phyloP scores from a whole-genome alignment of 2,113 vertebrate species.

The Muscicapa adusta region DNA sequence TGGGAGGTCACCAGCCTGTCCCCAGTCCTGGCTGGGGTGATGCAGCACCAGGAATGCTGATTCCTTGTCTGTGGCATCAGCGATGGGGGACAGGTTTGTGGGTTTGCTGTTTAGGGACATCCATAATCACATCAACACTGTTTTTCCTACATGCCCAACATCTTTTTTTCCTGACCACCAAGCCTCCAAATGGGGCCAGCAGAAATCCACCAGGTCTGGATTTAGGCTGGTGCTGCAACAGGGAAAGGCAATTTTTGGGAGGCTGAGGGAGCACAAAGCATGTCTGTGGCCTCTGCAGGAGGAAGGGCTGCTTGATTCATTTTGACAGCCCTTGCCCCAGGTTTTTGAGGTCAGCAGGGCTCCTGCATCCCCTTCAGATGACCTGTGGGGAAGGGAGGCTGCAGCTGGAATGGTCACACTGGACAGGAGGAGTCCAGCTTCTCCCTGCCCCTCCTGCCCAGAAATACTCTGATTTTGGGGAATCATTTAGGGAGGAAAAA shows the following conservation, averaged over 20 bases:
- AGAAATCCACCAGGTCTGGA: background rate
- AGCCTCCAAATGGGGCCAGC: background rate
- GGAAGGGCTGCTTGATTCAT: background rate
- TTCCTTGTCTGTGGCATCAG: background rate
- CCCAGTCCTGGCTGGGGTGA: background rate
- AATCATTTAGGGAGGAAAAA: background rate
- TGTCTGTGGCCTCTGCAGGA: background rate
- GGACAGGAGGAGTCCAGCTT: background rate
- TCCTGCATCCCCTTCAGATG: background rate
- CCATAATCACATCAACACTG: background rate
- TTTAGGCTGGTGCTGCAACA: background rate
- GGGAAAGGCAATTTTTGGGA: background rate
- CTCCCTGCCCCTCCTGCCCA: background rate
- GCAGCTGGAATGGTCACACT: background rate
- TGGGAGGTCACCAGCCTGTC: background rate
- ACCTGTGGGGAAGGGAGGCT: background rate
- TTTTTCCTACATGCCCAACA: background rate
- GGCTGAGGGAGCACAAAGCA: background rate
- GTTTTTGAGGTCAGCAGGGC: background rate
- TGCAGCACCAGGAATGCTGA: background rate
- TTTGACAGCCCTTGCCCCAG: background rate
- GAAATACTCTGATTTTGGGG: background rate
- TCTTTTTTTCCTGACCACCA: background rate
- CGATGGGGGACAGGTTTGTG: rapidly evolving
- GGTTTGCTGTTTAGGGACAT: background rate